Evolutionary conservation across 2,888 invertebrate species (phyloP), one percentile per base, ranked within the genome.

Genomic region (Drosophila sordidula): DNA sequence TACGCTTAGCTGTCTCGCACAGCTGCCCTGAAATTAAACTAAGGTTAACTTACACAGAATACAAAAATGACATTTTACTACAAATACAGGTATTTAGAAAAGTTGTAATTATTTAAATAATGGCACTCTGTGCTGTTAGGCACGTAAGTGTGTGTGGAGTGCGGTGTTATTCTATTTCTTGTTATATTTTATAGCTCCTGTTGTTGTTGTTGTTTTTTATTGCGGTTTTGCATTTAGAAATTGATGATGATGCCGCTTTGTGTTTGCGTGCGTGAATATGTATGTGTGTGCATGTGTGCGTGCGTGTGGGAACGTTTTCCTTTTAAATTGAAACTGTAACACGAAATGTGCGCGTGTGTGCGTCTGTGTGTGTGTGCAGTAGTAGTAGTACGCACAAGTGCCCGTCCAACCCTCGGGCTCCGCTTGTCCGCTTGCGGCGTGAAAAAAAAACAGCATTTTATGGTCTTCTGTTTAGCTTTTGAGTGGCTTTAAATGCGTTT

Each of bases 181-280:
- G 9, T 57, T 32, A 12, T 46, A 54, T 46, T 50, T 71, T 58
- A 69, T 61, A 59, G 29, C 29, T n/a, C n/a, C n/a, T 8, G 29
- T 3, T 9, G 51, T 49, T 38, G 50, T 49, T 51, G 45, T 62
- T 56, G 39, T 14, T 63, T 82, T 82, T 87, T 81, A 87, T 80
- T 81, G 87, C 84, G 81, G 81, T 82, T 78, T 84, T 82, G 85
- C 87, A 87, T 82, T 82, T 85, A 73, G 87, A 82, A 87, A 82
- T 82, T 87, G 85, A 78, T 87, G 85, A 87, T 87, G 82, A 77
- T 77, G 70, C 65, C 61, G 25, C 76, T 69, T 61, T 70, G 52
- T 63, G 55, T 61, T 50, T 72, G 61, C 34, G 25, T 47, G 62
- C 14, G 32, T 38, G 14, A 41, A 22, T 5, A 14, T n/a, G n/a